Percentiles rank a stretch among this genome's conserved stretches.
Evolutionary conservation across 2,113 vertebrate species (phyloP).

Genomic region (Malurus cyaneus): DNA sequence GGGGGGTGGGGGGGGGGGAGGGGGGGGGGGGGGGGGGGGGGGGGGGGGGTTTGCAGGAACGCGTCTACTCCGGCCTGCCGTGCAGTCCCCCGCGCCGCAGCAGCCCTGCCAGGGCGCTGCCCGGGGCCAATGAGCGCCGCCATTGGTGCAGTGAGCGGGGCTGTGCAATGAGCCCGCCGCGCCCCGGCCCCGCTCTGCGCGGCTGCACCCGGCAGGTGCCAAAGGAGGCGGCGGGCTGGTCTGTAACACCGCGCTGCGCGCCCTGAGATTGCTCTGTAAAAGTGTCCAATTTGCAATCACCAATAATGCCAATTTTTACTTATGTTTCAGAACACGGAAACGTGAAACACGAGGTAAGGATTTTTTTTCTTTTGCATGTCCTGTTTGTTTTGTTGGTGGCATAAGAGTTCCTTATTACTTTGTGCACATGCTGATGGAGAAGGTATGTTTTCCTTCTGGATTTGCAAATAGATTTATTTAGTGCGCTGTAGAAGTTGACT

Average conservation of each 20-base stretch:
- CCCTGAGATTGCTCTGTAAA: conserved; percentile 34
- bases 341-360: conserved; percentile 88
- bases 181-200: conserved; percentile 64
- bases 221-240: conserved; percentile 55
- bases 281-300: too few relatives aligned
- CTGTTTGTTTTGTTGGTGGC: conserved; percentile 19
- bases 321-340: conserved; percentile 89
- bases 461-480: not conserved
- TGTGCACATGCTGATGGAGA: not conserved
- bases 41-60: too few relatives aligned
- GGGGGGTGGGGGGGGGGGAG: too few relatives aligned
- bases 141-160: too few relatives aligned
- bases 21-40: too few relatives aligned
- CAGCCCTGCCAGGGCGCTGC: conserved; percentile 1
- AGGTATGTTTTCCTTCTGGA: not conserved
- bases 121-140: conserved; percentile 74
- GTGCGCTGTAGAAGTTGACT: not conserved
- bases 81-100: not conserved
- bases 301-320: conserved; percentile 82
- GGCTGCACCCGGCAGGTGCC: conserved; percentile 75
- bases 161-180: not conserved
- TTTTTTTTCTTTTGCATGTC: not conserved
- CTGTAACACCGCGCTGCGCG: not conserved
- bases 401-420: not conserved
- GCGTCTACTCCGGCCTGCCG: not conserved